Percentiles rank a stretch among this genome's conserved stretches.
phyloP scores from a whole-genome alignment of 2,113 vertebrate species.

The Apistogramma diplotaenia region DNA sequence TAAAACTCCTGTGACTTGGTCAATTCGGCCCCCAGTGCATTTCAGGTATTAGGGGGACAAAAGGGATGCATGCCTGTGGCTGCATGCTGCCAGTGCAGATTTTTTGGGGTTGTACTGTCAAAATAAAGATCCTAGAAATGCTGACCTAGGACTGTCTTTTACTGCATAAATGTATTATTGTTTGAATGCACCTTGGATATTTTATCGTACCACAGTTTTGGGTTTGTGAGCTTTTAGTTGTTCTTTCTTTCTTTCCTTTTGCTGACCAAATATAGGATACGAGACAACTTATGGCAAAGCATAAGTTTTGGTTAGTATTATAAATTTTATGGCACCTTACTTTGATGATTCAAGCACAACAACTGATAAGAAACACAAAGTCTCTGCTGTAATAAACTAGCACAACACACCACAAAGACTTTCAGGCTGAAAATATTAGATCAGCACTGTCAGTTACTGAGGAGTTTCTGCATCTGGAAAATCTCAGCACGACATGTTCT shows the following conservation, averaged over 20 bases:
- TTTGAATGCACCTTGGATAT: not conserved
- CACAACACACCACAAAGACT: not conserved
- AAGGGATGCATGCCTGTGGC: not conserved
- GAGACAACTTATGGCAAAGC: not conserved
- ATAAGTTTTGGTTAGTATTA: rapidly evolving
- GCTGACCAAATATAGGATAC: not conserved
- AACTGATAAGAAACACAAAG: not conserved
- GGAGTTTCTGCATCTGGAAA: not conserved
- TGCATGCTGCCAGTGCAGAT: no score
- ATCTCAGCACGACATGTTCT: not conserved
- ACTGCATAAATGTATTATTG: not conserved
- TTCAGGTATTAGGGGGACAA: not conserved
- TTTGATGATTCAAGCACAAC: not conserved
- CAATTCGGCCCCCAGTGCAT: not conserved
- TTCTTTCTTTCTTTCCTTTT: no score
- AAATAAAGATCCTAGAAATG: not conserved
- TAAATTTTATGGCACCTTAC: not conserved
- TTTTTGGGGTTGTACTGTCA: no score
- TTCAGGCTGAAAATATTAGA: not conserved
- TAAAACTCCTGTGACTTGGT: not conserved
- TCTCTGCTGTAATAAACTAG: not conserved
- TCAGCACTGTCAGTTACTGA: not conserved
- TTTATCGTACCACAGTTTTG: not conserved
- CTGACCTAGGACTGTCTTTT: not conserved
- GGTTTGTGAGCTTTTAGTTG: not conserved